Evolutionary conservation across 2,113 vertebrate genomes (phyloP).

Genomic region (Theropithecus gelada): DNA sequence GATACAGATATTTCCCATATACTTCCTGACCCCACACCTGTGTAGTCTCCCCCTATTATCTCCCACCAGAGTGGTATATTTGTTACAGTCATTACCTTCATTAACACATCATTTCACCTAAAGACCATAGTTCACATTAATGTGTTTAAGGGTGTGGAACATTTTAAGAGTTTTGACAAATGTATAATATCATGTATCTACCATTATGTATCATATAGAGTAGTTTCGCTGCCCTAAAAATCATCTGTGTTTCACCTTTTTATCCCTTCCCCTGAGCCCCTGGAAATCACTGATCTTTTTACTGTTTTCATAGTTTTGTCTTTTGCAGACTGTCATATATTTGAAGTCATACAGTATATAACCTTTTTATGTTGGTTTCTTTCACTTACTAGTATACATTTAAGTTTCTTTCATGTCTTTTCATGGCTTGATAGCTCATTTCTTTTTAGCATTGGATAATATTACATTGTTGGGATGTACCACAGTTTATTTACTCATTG

Average conservation of each 20-base stretch:
- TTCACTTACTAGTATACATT: not conserved
- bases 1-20: not conserved
- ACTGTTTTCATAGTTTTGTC: not conserved
- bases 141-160: not conserved
- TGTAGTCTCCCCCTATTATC: not conserved
- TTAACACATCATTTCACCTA: not conserved
- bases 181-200: not conserved
- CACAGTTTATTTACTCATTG: not conserved
- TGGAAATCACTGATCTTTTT: not conserved
- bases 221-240: not conserved
- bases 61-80: not conserved
- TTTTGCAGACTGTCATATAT: not conserved
- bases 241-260: not conserved
- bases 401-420: not conserved
- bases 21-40: not conserved
- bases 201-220: not conserved
- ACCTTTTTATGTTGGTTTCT: not conserved
- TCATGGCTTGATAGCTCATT: not conserved
- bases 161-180: not conserved
- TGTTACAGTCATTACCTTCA: not conserved
- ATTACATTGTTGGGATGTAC: not conserved
- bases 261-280: not conserved
- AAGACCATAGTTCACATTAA: not conserved
- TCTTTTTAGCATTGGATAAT: not conserved
- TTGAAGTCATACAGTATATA: not conserved